A percentile compares a stretch with the other conserved stretches of the same genome.
phyloP scores from a whole-genome alignment of 1,140 invertebrate genomes.

The Rhysida immarginata region DNA sequence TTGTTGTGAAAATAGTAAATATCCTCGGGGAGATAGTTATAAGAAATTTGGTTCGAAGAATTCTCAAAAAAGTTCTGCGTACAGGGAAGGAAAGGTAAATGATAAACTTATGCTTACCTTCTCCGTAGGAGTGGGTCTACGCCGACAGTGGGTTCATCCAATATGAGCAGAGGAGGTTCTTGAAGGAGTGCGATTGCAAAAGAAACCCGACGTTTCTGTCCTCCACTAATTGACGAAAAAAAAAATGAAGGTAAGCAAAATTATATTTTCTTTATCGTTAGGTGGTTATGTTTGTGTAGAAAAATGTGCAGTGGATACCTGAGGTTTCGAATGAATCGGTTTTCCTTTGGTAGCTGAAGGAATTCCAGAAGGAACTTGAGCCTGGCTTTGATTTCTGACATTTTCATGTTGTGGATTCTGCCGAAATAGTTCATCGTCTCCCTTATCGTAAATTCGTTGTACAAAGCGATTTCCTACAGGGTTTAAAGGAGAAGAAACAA shows the following conservation, averaged over 20 bases:
- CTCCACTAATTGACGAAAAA: slow-evolving; percentile 50
- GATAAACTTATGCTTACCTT: too few relatives aligned
- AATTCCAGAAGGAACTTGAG: slow-evolving; percentile 78
- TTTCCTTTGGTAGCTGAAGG: slow-evolving; percentile 68
- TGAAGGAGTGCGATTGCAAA: slow-evolving; percentile 85
- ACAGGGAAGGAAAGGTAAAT: too few relatives aligned
- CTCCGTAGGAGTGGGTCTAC: slow-evolving; percentile 78
- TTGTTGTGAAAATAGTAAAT: too few relatives aligned
- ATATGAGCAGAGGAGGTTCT: slow-evolving; percentile 76
- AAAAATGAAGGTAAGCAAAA: background rate
- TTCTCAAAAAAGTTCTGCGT: too few relatives aligned
- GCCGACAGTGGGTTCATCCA: slow-evolving; percentile 89
- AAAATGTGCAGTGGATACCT: too few relatives aligned
- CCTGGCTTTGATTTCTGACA: slow-evolving; percentile 57
- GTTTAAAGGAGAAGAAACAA: background rate
- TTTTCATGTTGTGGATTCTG: slow-evolving; percentile 83
- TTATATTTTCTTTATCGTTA: background rate
- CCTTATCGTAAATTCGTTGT: slow-evolving; percentile 83
- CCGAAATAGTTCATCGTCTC: slow-evolving; percentile 95
- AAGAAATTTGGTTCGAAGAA: too few relatives aligned
- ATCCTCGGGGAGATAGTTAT: too few relatives aligned
- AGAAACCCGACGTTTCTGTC: slow-evolving; percentile 78
- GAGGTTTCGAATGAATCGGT: slow-evolving; percentile 70
- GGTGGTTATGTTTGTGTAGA: too few relatives aligned
- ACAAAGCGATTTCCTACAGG: slow-evolving; percentile 71